Percentiles rank a stretch among this genome's conserved stretches.
Evolutionary conservation across 2,113 vertebrate species (phyloP).

Genomic region (Isurus oxyrinchus): DNA sequence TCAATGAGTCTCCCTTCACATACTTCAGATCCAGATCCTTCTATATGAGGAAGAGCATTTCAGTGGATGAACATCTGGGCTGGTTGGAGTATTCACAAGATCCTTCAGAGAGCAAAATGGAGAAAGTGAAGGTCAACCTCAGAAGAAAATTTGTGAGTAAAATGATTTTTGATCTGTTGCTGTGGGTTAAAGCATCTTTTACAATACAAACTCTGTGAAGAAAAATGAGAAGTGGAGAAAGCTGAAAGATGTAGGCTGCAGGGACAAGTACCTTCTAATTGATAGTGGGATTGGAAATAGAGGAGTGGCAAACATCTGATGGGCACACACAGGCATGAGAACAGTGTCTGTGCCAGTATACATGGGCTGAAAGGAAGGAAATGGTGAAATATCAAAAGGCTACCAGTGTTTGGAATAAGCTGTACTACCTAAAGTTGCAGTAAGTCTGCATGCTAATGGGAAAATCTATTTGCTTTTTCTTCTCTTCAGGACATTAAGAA

Average conservation of each 20-base stretch:
- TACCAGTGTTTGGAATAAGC: background rate
- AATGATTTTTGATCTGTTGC: background rate
- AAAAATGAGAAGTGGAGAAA: background rate
- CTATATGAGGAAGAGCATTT: conserved; percentile 79
- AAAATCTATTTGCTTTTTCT: background rate
- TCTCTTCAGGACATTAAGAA: background rate
- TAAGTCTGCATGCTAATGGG: background rate
- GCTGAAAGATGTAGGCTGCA: background rate
- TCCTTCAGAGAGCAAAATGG: conserved; percentile 47
- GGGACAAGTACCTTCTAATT: background rate
- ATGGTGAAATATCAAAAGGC: background rate
- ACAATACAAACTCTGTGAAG: background rate
- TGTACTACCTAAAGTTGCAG: background rate
- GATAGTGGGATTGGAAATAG: background rate
- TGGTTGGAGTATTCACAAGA: conserved; percentile 53
- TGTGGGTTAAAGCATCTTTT: background rate
- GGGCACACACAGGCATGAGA: background rate
- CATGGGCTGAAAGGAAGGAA: background rate
- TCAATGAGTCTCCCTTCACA: conserved; percentile 65
- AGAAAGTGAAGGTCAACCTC: conserved; percentile 64
- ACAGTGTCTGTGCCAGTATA: background rate
- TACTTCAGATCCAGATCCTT: conserved; percentile 65
- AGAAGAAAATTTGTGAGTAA: conserved; percentile 82
- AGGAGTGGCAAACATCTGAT: background rate
- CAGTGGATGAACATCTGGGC: conserved; percentile 73